Percentiles rank a stretch among this genome's conserved stretches.
These are phyloP conservation scores for Asteroscopus sphinx DNA, from an alignment of 2,888 invertebrate genomes.

Conservation along the genomic window DNA sequence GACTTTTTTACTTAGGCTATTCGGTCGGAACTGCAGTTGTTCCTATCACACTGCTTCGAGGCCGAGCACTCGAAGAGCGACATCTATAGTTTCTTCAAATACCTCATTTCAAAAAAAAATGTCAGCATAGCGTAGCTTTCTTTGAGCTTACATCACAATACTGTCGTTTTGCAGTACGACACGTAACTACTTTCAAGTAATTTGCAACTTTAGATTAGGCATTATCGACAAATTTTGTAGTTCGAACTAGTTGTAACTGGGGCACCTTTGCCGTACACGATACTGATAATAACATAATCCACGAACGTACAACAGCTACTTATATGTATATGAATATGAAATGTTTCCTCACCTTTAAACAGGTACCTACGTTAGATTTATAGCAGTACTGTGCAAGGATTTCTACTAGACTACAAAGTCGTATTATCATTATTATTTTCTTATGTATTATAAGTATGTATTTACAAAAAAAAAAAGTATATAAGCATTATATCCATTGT, in stretches of 20 bases:
- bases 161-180: slow-evolving; percentile 27
- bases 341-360: slow-evolving; percentile 38
- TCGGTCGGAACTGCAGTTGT: too few species aligned
- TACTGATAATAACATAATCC: slow-evolving; percentile 40
- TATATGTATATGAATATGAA: slow-evolving; percentile 24
- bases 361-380: slow-evolving; percentile 7
- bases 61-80: too few species aligned
- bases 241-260: slow-evolving; percentile 53
- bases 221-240: slow-evolving; percentile 50
- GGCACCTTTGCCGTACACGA: slow-evolving; percentile 45
- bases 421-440: background rate
- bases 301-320: slow-evolving; percentile 28
- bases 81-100: too few species aligned
- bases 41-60: too few species aligned
- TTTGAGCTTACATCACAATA: slow-evolving; percentile 3
- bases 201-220: slow-evolving; percentile 43
- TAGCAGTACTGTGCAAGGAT: slow-evolving; percentile 12
- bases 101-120: too few species aligned
- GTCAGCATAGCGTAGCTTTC: slow-evolving; percentile 1
- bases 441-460: background rate
- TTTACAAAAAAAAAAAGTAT: background rate
- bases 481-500: too few species aligned
- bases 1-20: too few species aligned
- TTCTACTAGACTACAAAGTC: too few species aligned
- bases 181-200: slow-evolving; percentile 39